Evolutionary conservation across 1,140 invertebrate species (phyloP), one percentile per base, ranked within the genome.

Genomic region (Zaprionus inermis): DNA sequence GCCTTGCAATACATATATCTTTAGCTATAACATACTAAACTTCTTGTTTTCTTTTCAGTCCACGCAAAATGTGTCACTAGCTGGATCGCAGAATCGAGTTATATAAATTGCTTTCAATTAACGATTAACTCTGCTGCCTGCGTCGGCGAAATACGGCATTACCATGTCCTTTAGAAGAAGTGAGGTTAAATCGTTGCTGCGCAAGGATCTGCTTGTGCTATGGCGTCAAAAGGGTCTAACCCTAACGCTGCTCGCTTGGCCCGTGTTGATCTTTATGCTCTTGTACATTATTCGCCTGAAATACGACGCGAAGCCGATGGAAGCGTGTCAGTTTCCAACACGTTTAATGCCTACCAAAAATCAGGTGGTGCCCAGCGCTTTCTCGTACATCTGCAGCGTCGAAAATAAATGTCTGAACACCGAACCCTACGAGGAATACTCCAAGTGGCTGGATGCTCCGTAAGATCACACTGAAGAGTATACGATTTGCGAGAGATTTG

Each of bases 321-420:
- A 67, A 1, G 84, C 90, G 7, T 92, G 92, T 90, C 94, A 95
- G 83, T 95, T 94, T 84, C 93, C 94, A 5, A 94, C 95, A 5
- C 93, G 95, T 12, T 93, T 94, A 46, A 90, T 95, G 86, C 95
- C 78, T 92, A 93, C 85, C 79, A 94, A 93, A 59, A 92, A 94
- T 69, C 94, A 95, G 4, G 84, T 95, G 24, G 76, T 95, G 14
- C 94, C 93, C 1, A 95, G 95, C 78, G 92, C 95, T 20, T 95
- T 95, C 80, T 95, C 94, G 16, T 95, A 95, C 77, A 93, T 95
- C 24, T 95, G 95, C 86, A 94, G 93, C 73, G 91, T 95, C 36
- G 94, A 94, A 81, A 95, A 95, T 79, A 93, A 94, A 3, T 95
- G 95, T 76, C 91, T 93, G 2, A 88, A 92, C 0, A 80, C 95